Conservation (phyloP, 2,797 vertebrate species). For the Xerus rutilus region DNA sequence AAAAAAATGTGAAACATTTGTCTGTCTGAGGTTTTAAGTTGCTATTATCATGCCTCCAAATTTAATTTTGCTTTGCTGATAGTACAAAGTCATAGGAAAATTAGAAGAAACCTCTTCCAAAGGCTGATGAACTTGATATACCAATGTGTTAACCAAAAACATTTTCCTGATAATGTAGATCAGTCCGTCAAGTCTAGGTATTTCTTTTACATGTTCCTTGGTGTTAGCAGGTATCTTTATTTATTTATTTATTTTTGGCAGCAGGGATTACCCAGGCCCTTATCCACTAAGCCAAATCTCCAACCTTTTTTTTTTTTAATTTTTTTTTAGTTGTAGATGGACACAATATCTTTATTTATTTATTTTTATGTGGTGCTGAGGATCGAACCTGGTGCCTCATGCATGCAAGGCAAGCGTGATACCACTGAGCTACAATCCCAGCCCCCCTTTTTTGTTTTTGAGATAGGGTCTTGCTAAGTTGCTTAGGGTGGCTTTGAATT, state of each 20-base stretch:
- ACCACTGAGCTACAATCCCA: no score
- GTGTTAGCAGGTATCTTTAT: neutral
- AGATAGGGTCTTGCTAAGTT: no score
- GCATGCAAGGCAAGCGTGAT: no score
- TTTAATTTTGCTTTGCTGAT: slow-evolving; percentile 6
- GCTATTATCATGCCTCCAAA: neutral
- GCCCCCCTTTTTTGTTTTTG: no score
- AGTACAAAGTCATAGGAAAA: neutral
- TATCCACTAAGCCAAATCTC: no score
- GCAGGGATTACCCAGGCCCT: no score
- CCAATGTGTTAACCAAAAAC: neutral
- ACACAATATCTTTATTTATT: no score
- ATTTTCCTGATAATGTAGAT: neutral
- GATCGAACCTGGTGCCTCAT: no score
- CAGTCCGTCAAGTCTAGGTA: neutral
- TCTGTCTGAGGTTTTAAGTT: neutral
- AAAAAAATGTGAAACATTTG: neutral
- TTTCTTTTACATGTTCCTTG: neutral
- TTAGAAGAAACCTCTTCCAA: slow-evolving; percentile 5
- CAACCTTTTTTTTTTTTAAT: no score
- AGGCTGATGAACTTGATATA: neutral
- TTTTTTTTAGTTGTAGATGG: no score
- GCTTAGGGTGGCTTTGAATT: no score
- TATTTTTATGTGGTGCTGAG: no score
- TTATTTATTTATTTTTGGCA: neutral